Evolutionary conservation across 2,797 vertebrate genomes (phyloP), one percentile per base, ranked within the genome.

Genomic region (Ctenopoma kingsleyae): DNA sequence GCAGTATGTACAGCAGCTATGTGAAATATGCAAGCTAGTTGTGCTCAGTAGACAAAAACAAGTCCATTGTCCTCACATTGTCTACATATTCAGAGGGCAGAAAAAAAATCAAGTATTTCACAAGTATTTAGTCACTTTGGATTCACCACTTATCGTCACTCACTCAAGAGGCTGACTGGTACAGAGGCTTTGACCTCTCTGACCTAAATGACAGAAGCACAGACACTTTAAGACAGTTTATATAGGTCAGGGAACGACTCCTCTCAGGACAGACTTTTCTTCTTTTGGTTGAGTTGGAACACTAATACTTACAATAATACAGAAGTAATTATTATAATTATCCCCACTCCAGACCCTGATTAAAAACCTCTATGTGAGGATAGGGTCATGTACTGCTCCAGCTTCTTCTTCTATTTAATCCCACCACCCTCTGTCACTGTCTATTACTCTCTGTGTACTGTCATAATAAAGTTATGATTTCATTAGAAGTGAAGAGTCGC

Each of bases 61-160:
- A n/a, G 1, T 8, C 35, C 35, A 20, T 25, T 57, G 13, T 49
- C 35, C 47, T 23, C 50, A 22, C 22, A 13, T 4, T 1, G 3
- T 53, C 35, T 53, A 47, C 13, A 40, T 20, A n/a, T 63, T 80
- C 15, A 40, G 38, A 27, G 25, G 25, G 40, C 0, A 36, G 19
- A 30, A 30, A 27, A 27, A 27, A 27, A 27, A 23, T 23, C 23
- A 23, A 53, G 8, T 16, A 17, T 23, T 20, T 55, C 3, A 35
- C n/a, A 64, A 52, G 50, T 36, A 20, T 58, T 67, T 47, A 41
- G 32, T 58, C 6, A 44, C 25, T 52, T 56, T 16, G 25, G 53
- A 4, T n/a, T 67, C 66, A 71, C 27, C 40, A 30, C 20, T 19
- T 47, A 2, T 25, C 43, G 23, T 43, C 27, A 19, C 22, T 69